Conservation (phyloP, 2,888 invertebrate genomes). For the Aporophyla nigra region DNA sequence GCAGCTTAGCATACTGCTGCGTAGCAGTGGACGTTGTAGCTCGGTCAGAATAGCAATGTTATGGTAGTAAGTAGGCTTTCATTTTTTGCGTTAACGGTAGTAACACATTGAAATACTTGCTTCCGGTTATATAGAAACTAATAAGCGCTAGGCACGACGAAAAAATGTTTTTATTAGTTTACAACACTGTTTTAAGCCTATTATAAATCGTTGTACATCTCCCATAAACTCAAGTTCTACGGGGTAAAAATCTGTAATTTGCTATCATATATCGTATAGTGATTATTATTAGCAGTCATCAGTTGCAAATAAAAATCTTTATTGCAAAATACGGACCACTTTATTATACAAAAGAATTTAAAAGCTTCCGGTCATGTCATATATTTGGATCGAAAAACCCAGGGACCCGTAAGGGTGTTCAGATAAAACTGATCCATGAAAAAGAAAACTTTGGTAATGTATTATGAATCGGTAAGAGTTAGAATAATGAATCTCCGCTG, state of each 20-base stretch:
- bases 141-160: not conserved
- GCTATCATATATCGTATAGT: not conserved
- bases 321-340: slow-evolving; percentile 18
- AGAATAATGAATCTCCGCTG: slow-evolving; percentile 90
- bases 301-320: not conserved
- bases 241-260: not conserved
- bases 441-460: slow-evolving; percentile 77
- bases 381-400: slow-evolving; percentile 63
- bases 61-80: not conserved
- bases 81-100: not conserved
- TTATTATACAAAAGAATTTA: slow-evolving; percentile 33
- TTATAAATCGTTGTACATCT: not conserved
- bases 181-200: not conserved
- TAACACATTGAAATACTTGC: not conserved
- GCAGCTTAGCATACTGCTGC: not conserved
- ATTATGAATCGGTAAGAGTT: slow-evolving; percentile 86
- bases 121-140: not conserved
- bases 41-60: not conserved
- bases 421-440: slow-evolving; percentile 73
- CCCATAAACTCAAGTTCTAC: not conserved
- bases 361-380: slow-evolving; percentile 43
- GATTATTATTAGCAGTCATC: not conserved
- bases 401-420: slow-evolving; percentile 68
- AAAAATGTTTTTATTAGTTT: not conserved
- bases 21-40: slow-evolving; percentile 6